phyloP scores from a whole-genome alignment of 2,113 vertebrate genomes.

The Ictalurus furcatus region DNA sequence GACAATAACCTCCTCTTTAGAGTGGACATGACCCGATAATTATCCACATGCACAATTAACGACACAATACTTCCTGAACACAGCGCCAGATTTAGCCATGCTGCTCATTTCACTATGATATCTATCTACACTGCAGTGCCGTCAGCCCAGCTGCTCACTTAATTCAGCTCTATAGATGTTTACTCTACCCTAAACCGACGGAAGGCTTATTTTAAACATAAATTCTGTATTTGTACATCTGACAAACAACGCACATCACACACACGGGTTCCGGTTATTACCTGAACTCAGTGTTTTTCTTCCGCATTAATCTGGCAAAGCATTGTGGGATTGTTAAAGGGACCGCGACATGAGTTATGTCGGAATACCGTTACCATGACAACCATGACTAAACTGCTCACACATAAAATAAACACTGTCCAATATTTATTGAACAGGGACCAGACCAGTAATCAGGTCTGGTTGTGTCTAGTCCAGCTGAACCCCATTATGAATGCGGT shows the following conservation, averaged over 20 bases:
- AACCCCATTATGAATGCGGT: too few relatives aligned
- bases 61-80: background rate
- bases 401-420: too few relatives aligned
- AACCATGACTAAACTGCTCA: too few relatives aligned
- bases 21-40: conserved; percentile 55
- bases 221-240: too few relatives aligned
- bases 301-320: background rate
- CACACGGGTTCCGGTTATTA: too few relatives aligned
- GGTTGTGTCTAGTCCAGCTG: too few relatives aligned
- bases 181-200: background rate
- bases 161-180: background rate
- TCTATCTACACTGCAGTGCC: background rate
- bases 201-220: background rate
- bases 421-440: too few relatives aligned
- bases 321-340: conserved; percentile 39
- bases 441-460: too few relatives aligned
- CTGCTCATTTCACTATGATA: background rate
- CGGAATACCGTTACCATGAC: too few relatives aligned
- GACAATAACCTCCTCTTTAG: conserved; percentile 61
- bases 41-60: background rate
- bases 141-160: background rate
- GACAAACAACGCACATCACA: background rate
- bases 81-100: background rate
- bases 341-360: background rate
- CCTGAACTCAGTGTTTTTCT: background rate